Evolutionary conservation across 2,888 invertebrate species (phyloP), one percentile per base, ranked within the genome.

Genomic region (Dolomedes plantarius): DNA sequence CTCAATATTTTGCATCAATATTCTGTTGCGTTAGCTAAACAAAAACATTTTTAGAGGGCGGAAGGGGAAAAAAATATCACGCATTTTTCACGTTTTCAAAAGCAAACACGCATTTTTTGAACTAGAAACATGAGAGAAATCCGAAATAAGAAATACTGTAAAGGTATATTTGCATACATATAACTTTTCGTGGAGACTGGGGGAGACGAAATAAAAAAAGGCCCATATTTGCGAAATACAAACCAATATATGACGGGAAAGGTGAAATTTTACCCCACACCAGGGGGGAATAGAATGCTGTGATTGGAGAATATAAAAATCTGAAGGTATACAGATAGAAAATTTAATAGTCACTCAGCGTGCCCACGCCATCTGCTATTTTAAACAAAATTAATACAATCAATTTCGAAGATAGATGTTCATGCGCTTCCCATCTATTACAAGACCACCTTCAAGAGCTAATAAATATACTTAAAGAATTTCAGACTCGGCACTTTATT

Each of bases 91-190:
- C 56, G 31, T 74, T 36, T 56, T 32, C 29, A 46, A 64, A 46
- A 39, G 74, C 74, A 75, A 75, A 75, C 41, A 64, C 74, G 65
- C 41, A 75, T 75, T 75, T 75, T n/a, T 13, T 27, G 64, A 65
- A 29, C 71, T 27, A 16, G 71, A 27, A 64, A 50, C 68, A 68
- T 36, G 68, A 56, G 69, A 78, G 69, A 78, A 29, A 69, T 62
- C 50, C 62, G 39, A 69, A 69, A 31, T n/a, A 65, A 65, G 64
- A 79, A 64, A 79, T 72, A 65, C 46, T 68, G 56, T 77, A 29
- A 77, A 77, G 64, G 71, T 72, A 72, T 71, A 79, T 79, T 79
- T 79, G 71, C 79, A 79, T 79, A 79, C 71, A 79, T 79, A 79
- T 65, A 79, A 79, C 71, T 28, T 79, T 72, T 79, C 62, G 56